Evolutionary conservation across 2,113 vertebrate species (phyloP).

Genomic region (Podiceps cristatus): DNA sequence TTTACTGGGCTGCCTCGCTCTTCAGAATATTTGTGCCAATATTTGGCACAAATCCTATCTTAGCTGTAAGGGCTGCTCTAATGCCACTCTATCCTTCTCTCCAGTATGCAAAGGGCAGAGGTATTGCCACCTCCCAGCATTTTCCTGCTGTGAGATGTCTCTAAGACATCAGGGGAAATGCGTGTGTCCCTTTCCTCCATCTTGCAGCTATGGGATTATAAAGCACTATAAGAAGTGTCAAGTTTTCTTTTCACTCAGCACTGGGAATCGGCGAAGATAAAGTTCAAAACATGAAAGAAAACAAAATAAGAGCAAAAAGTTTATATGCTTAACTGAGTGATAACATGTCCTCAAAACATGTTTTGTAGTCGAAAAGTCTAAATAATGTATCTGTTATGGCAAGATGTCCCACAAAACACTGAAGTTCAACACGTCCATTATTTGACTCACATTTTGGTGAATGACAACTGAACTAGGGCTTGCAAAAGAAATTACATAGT

Average conservation of each 20-base stretch:
- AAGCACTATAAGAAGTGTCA: accelerated
- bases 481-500: neutral
- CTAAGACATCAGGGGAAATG: neutral
- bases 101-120: neutral
- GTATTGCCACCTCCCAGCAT: neutral
- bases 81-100: neutral
- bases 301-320: neutral
- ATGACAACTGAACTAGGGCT: neutral
- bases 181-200: neutral
- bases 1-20: neutral
- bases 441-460: neutral
- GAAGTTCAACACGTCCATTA: neutral
- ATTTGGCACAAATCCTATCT: neutral
- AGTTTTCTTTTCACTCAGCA: neutral
- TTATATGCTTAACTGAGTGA: neutral
- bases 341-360: neutral
- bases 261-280: neutral
- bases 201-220: neutral
- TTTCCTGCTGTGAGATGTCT: neutral
- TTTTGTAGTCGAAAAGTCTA: neutral
- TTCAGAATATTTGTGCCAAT: neutral
- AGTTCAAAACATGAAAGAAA: neutral
- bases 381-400: neutral
- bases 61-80: neutral
- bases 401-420: neutral